Percentiles rank a stretch among this genome's conserved stretches.
These are phyloP conservation scores for Plagiodera versicolora DNA, from an alignment of 2,888 invertebrate species.

Conservation along the genomic window DNA sequence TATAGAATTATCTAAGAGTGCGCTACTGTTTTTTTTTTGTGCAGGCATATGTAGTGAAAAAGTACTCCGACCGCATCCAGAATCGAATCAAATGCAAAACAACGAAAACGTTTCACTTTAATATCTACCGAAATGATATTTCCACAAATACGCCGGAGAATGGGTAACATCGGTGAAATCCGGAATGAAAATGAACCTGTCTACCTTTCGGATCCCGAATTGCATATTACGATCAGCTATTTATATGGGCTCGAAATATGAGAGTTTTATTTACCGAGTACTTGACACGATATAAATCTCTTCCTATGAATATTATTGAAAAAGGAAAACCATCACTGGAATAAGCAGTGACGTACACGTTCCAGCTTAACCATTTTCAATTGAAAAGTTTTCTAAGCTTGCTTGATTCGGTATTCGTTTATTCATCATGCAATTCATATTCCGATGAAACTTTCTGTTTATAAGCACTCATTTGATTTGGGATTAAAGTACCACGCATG, in stretches of 20 bases:
- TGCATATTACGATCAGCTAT: background rate
- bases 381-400: too few species aligned
- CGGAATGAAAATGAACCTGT: conserved; percentile 18
- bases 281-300: background rate
- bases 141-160: conserved; percentile 38
- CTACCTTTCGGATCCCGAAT: background rate
- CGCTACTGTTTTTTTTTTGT: too few species aligned
- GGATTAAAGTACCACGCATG: too few species aligned
- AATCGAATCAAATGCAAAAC: conserved; percentile 23
- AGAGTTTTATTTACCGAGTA: conserved; percentile 1
- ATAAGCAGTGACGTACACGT: background rate
- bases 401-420: too few species aligned
- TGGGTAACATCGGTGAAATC: conserved; percentile 46
- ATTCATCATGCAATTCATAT: too few species aligned
- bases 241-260: background rate
- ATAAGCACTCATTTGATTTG: too few species aligned
- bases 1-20: too few species aligned
- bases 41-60: background rate
- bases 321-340: background rate
- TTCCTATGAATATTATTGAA: conserved; percentile 1
- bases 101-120: conserved; percentile 36
- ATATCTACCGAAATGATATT: conserved; percentile 41
- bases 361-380: too few species aligned
- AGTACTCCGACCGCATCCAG: background rate
- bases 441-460: too few species aligned